Base-by-base conservation (phyloP, 2,888 invertebrate genomes). In the Venusia cambrica region DNA sequence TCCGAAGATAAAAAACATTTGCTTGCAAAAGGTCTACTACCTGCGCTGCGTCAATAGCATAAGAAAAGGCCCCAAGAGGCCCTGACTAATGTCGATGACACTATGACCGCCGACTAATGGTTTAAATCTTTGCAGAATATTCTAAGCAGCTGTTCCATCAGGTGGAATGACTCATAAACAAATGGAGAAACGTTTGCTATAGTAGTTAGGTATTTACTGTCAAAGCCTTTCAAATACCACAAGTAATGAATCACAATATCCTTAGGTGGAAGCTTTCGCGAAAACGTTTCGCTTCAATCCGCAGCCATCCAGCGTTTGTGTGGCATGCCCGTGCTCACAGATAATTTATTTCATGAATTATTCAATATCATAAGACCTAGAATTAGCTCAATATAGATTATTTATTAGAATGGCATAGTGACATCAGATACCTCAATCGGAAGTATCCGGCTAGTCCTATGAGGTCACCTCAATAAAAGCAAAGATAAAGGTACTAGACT, bases 21-120 rank as follows among this genome's bases (percentile, higher is more conserved):
- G 49, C 57, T 64, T 59, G 60, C 72, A 48, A 75, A 78, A 74
- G 73, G 69, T 67, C 57, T 54, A 64, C 80, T 84, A 84, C 84
- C 84, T 84, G 81, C n/a, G n/a, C 73, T 60, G 61, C 49, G 64
- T 57, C 67, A 59, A 59, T 54, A 51, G 51, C 47, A 59, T 57
- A 52, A 59, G 20, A 39, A 56, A 61, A 62, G 57, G 51, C 51
- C 57, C 51, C 33, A 10, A 44, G 41, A 45, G 47, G 61, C 56
- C 37, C 44, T 53, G 59, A 50, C 55, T 60, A 50, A 68, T 62
- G 66, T 62, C 64, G 71, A 74, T 78, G 78, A 76, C 74, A 73
- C 74, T n/a, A 71, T 56, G 60, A 52, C 38, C 45, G 44, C 54
- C 52, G 50, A 51, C 54, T 54, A 45, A 47, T 38, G 32, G 46